These are phyloP conservation scores for Cyanoderma ruficeps DNA, from an alignment of 2,113 vertebrate species.

Conservation along the genomic window DNA sequence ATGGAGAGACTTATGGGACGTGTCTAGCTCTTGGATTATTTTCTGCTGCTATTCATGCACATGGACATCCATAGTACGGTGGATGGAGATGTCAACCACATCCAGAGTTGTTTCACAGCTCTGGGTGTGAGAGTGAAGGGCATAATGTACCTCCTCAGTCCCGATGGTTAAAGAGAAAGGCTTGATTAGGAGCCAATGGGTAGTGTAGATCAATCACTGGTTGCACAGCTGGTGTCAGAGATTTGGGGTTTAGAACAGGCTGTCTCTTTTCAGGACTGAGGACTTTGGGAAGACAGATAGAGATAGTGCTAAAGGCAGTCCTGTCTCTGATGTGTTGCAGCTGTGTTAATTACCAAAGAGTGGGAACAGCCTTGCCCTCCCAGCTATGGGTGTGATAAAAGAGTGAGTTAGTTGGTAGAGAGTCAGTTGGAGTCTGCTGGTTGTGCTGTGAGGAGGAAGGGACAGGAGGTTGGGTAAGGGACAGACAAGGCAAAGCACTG, in stretches of 20 bases:
- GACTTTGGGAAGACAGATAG: background rate
- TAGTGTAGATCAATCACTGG: background rate
- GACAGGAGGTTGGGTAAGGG: too few relatives aligned
- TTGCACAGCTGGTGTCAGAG: background rate
- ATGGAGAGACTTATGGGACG: accelerated
- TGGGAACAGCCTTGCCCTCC: too few relatives aligned
- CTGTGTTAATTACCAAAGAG: too few relatives aligned
- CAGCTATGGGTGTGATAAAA: too few relatives aligned
- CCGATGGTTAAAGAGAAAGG: background rate
- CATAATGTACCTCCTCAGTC: background rate
- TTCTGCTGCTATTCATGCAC: background rate
- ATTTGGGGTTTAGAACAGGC: background rate
- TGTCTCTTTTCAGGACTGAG: background rate
- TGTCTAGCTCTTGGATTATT: background rate
- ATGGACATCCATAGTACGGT: accelerated
- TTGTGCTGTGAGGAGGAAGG: too few relatives aligned
- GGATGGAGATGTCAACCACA: background rate
- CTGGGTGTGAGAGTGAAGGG: background rate
- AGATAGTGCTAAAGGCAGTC: too few relatives aligned
- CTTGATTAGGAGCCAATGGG: background rate
- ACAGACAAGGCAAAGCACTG: too few relatives aligned
- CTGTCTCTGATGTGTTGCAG: too few relatives aligned
- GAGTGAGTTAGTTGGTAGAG: too few relatives aligned
- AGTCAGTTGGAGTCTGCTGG: too few relatives aligned
- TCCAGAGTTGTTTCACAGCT: background rate